phyloP scores from a whole-genome alignment of 2,797 vertebrate genomes.

The Columba guinea region DNA sequence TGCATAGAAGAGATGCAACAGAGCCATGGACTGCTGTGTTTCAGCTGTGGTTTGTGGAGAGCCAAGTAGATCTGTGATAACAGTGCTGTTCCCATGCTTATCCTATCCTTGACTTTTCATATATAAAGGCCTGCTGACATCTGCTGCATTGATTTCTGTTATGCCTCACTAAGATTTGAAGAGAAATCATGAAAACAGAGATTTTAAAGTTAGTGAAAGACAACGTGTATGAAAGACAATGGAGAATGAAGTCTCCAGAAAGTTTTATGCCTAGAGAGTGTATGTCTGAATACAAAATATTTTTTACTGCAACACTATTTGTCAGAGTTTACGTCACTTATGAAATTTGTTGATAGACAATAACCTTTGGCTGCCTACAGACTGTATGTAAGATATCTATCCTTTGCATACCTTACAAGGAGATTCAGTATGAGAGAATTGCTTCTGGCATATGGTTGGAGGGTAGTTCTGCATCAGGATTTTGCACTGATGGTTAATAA shows the following conservation, averaged over 20 bases:
- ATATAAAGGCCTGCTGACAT: not conserved
- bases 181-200: not conserved
- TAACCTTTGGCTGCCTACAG: not conserved
- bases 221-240: not conserved
- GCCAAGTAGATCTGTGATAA: not conserved
- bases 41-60: not conserved
- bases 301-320: not conserved
- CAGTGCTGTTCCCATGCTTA: not conserved
- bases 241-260: not conserved
- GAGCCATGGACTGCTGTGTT: not conserved
- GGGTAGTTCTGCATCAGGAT: not conserved
- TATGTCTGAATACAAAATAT: not conserved
- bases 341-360: not conserved
- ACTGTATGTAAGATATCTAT: not conserved
- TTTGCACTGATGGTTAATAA: not conserved
- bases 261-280: not conserved
- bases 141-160: not conserved
- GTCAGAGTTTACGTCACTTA: not conserved
- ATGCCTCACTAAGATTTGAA: not conserved
- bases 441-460: not conserved
- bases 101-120: not conserved
- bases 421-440: not conserved
- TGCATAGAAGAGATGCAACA: not conserved
- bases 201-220: not conserved
- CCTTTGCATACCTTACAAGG: not conserved